A percentile compares a stretch with the other conserved stretches of the same genome.
Conservation (phyloP, 2,113 vertebrate genomes). For the Centropus bengalensis region DNA sequence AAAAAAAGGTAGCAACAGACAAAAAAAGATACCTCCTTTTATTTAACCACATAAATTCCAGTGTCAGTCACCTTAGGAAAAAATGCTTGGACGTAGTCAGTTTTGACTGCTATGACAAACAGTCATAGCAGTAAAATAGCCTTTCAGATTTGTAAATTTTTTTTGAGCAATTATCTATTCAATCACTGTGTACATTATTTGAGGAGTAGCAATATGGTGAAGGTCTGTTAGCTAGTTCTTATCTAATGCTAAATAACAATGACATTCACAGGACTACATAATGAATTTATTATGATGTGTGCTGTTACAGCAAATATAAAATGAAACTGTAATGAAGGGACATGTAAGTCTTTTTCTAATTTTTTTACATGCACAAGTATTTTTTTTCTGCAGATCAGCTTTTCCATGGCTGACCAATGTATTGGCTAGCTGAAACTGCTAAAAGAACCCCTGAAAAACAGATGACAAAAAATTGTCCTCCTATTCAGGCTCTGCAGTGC, state of each 20-base stretch:
- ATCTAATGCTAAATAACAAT: slow-evolving; percentile 66
- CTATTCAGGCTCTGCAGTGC: neutral
- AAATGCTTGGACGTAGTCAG: neutral
- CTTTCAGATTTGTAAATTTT: neutral
- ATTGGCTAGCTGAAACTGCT: neutral
- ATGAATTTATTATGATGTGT: slow-evolving; percentile 71
- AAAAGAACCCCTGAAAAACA: slow-evolving; percentile 28
- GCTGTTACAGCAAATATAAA: slow-evolving; percentile 57
- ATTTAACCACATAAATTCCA: neutral
- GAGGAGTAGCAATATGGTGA: neutral
- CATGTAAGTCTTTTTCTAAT: neutral
- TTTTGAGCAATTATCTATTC: neutral
- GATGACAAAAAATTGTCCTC: slow-evolving; percentile 13
- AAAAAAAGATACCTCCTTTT: no score
- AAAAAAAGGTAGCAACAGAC: neutral
- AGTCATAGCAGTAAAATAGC: neutral
- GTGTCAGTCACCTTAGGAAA: neutral
- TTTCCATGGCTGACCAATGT: slow-evolving; percentile 30
- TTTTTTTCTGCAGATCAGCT: slow-evolving; percentile 29
- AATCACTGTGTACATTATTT: neutral
- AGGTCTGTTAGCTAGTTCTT: slow-evolving; percentile 39
- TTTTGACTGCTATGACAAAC: neutral
- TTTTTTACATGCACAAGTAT: slow-evolving; percentile 1
- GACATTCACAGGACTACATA: slow-evolving; percentile 62
- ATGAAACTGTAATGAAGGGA: slow-evolving; percentile 50